These are phyloP conservation scores for Rhysida immarginata DNA, from an alignment of 1,140 invertebrate genomes.

Conservation along the genomic window DNA sequence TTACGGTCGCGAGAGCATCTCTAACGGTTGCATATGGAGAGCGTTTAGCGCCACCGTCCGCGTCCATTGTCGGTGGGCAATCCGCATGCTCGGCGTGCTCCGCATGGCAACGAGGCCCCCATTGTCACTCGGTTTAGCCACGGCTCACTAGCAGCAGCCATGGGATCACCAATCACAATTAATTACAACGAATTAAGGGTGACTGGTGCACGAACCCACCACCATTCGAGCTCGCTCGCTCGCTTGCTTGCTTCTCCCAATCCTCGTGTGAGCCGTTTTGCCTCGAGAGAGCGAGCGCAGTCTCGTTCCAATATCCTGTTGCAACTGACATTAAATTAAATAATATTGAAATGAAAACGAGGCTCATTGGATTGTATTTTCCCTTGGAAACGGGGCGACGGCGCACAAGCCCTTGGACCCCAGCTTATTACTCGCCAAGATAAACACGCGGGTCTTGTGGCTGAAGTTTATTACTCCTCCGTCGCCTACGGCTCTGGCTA, in stretches of 20 bases:
- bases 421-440: conserved; percentile 5
- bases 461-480: background rate
- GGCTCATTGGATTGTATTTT: background rate
- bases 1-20: background rate
- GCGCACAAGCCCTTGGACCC: background rate
- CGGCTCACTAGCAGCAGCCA: too few species aligned
- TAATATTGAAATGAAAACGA: conserved; percentile 4
- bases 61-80: background rate
- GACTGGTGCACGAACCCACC: background rate
- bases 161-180: background rate
- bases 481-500: background rate
- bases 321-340: conserved; percentile 5
- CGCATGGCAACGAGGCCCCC: too few species aligned
- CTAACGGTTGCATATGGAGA: background rate
- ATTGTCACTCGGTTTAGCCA: too few species aligned
- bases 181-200: background rate
- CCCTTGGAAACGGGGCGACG: background rate
- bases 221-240: too few species aligned
- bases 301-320: background rate
- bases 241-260: background rate
- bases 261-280: background rate
- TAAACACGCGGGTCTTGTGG: background rate
- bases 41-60: background rate
- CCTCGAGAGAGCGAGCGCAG: background rate
- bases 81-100: too few species aligned